Evolutionary conservation across 2,113 vertebrate species (phyloP).

Genomic region (Mystacornis crossleyi): DNA sequence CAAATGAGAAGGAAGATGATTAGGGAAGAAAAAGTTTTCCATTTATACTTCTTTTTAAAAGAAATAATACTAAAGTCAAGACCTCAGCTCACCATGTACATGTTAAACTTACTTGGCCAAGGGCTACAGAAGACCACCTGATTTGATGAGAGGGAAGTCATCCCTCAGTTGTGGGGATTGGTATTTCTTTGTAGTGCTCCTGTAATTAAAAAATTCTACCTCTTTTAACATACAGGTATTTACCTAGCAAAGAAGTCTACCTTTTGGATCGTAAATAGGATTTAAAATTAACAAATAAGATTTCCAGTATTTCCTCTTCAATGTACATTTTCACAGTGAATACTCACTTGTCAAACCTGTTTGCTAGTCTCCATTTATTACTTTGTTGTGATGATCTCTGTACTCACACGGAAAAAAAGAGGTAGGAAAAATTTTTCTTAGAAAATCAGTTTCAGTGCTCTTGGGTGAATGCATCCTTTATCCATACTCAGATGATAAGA

Average conservation of each 20-base stretch:
- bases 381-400: not conserved
- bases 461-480: constrained; percentile 62
- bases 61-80: not conserved
- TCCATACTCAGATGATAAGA: constrained; percentile 66
- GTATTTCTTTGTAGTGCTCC: not conserved
- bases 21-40: not conserved
- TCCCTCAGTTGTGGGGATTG: not conserved
- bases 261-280: not conserved
- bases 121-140: not conserved
- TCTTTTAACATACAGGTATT: not conserved
- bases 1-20: not conserved
- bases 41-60: not conserved
- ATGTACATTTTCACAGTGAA: not conserved
- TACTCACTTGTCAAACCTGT: constrained; percentile 20
- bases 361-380: not conserved
- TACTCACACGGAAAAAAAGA: not conserved
- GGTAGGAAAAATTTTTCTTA: not conserved
- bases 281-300: constrained; percentile 40
- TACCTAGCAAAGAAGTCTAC: not conserved
- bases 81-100: not conserved
- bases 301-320: not conserved
- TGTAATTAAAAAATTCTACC: not conserved
- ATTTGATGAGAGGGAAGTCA: not conserved
- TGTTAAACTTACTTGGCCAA: not conserved
- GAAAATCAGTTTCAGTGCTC: constrained; percentile 63